Evolutionary conservation across 2,113 vertebrate genomes (phyloP).

Genomic region (Semicossyphus pulcher): DNA sequence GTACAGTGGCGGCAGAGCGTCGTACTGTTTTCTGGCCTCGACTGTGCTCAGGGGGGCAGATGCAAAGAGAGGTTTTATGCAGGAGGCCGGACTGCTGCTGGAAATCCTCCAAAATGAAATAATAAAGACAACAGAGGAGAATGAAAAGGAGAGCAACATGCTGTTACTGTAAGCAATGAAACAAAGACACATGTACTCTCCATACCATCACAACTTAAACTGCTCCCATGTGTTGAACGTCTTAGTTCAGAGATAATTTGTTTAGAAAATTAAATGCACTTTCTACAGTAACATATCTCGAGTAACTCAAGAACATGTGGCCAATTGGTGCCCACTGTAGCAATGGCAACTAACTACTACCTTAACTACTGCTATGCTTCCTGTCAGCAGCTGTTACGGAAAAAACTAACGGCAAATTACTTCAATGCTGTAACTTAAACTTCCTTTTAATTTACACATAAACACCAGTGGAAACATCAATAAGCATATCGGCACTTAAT

Average conservation of each 20-base stretch:
- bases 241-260: slow-evolving; percentile 71
- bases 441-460: slow-evolving; percentile 28
- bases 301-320: slow-evolving; percentile 74
- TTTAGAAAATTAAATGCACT: slow-evolving; percentile 78
- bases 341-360: slow-evolving; percentile 65
- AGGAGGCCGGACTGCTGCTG: slow-evolving; percentile 58
- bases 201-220: slow-evolving; percentile 52
- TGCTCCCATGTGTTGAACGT: slow-evolving; percentile 75
- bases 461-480: slow-evolving; percentile 14
- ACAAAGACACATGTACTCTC: slow-evolving; percentile 61
- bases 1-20: slow-evolving; percentile 64
- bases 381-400: slow-evolving; percentile 59
- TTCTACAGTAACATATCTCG: slow-evolving; percentile 60
- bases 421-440: slow-evolving; percentile 1
- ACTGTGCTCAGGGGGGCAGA: slow-evolving; percentile 67
- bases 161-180: slow-evolving; percentile 54
- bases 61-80: slow-evolving; percentile 65
- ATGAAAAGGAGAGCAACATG: slow-evolving; percentile 49
- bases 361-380: slow-evolving; percentile 42
- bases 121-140: slow-evolving; percentile 61
- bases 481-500: slow-evolving; percentile 29
- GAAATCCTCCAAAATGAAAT: slow-evolving; percentile 71
- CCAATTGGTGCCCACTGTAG: slow-evolving; percentile 67
- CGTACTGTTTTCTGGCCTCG: slow-evolving; percentile 74
- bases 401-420: slow-evolving; percentile 42